Conservation (phyloP, 2,113 vertebrate species). For the Zosterops japonicus region DNA sequence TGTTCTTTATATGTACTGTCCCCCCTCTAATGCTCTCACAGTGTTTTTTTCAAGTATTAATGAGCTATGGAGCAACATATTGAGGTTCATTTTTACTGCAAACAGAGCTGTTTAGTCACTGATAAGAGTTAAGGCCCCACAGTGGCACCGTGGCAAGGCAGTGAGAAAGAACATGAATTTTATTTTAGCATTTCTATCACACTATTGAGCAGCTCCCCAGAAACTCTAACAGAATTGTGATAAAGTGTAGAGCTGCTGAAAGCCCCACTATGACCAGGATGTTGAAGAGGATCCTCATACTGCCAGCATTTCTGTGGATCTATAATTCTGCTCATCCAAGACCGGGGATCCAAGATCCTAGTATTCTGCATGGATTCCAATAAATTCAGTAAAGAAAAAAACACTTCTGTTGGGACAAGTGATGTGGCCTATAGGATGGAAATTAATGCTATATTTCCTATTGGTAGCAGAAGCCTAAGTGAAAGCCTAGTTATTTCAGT, state of each 20-base stretch:
- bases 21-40: neutral
- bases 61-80: neutral
- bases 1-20: neutral
- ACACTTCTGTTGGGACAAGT: rapidly evolving
- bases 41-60: neutral
- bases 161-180: neutral
- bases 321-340: neutral
- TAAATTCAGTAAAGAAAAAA: neutral
- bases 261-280: neutral
- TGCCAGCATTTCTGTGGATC: neutral
- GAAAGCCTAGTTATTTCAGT: neutral
- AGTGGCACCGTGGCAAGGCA: rapidly evolving
- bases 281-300: neutral
- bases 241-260: neutral
- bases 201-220: neutral
- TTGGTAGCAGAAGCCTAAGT: neutral
- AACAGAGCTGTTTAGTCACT: neutral
- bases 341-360: neutral
- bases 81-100: neutral
- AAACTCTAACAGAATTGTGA: neutral
- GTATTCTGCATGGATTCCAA: neutral
- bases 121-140: neutral
- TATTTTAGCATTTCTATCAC: neutral
- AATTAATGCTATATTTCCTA: neutral
- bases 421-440: neutral